These are phyloP conservation scores for Danaus melanippus DNA, from an alignment of 1,140 invertebrate species.

Conservation along the genomic window DNA sequence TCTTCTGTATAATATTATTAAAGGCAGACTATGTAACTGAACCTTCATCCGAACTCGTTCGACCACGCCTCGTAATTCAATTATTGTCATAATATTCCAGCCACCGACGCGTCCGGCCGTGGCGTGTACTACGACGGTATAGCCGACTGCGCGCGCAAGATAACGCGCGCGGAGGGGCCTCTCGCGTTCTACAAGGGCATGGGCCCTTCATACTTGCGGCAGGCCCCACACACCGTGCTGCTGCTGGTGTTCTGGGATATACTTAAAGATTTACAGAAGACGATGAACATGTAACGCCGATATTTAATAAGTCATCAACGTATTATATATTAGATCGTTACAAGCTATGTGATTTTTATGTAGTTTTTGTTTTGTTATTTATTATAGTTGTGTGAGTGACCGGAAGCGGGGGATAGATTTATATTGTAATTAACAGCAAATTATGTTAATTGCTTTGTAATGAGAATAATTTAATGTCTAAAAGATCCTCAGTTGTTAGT, in stretches of 20 bases:
- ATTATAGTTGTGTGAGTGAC: no score
- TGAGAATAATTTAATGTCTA: no score
- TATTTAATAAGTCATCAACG: background rate
- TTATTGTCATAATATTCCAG: conserved; percentile 34
- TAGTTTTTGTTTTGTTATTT: no score
- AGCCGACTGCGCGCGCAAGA: conserved; percentile 84
- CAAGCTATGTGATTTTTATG: background rate
- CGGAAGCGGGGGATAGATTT: no score
- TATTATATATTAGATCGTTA: background rate
- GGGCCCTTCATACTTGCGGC: conserved; percentile 85
- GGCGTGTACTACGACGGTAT: conserved; percentile 84
- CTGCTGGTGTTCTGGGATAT: conserved; percentile 91
- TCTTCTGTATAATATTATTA: no score
- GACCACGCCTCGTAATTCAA: no score
- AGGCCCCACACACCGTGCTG: conserved; percentile 90
- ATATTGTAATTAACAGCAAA: no score
- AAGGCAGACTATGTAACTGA: no score
- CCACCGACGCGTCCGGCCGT: conserved; percentile 74
- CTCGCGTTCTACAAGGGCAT: conserved; percentile 92
- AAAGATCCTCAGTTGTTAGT: no score
- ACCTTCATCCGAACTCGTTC: no score
- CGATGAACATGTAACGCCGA: conserved; percentile 13
- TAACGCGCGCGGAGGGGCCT: conserved; percentile 83
- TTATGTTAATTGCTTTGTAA: no score
- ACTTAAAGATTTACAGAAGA: conserved; percentile 73